phyloP scores from a whole-genome alignment of 64 coral and sea anemone genomes.

The Cladopsammia gracilis region DNA sequence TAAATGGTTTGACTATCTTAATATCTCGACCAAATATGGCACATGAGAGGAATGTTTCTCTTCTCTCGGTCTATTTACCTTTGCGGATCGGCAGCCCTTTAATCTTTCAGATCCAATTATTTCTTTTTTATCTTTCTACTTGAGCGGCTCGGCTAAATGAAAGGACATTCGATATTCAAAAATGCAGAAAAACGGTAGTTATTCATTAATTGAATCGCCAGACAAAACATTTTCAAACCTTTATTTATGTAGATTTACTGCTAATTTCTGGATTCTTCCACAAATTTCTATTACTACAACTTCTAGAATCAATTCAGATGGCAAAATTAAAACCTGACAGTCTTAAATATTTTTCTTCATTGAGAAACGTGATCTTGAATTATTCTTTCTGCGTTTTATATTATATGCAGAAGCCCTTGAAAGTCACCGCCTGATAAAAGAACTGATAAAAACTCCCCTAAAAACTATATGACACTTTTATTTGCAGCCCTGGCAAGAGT shows the following conservation, averaged over 20 bases:
- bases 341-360: no score
- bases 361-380: no score
- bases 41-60: neutral
- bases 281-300: neutral
- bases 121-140: conserved; percentile 30
- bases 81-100: conserved; percentile 3
- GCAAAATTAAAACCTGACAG: no score
- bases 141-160: conserved; percentile 1
- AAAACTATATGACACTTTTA: no score
- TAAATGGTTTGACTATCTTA: no score
- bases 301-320: no score
- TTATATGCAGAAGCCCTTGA: no score
- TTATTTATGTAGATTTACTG: neutral
- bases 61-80: neutral
- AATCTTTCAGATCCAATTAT: conserved; percentile 52
- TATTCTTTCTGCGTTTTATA: no score
- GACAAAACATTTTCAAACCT: neutral
- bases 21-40: neutral
- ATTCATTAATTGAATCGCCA: conserved; percentile 26
- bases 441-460: no score
- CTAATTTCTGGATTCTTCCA: neutral
- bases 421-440: no score
- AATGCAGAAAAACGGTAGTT: neutral
- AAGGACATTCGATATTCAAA: conserved; percentile 30
- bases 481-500: no score